A percentile compares a stretch with the other conserved stretches of the same genome.
These are phyloP conservation scores for Drosophila miranda DNA, from an alignment of 1,140 invertebrate genomes.

Conservation along the genomic window DNA sequence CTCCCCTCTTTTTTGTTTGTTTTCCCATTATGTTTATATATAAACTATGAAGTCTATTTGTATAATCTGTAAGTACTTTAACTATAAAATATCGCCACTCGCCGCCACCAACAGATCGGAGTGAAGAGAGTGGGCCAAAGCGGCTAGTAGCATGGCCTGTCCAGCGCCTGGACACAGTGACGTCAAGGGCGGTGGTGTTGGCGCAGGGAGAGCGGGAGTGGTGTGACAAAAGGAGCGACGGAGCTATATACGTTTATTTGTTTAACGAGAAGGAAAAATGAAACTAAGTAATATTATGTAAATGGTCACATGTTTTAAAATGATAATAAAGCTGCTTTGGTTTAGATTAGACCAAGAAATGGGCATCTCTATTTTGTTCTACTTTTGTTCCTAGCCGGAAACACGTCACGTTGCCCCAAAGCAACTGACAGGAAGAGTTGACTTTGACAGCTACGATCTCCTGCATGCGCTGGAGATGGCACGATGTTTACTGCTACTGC, in stretches of 20 bases:
- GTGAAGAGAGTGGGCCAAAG: slow-evolving; percentile 7
- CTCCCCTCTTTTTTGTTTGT: background rate
- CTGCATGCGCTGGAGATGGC: too few relatives aligned
- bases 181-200: too few relatives aligned
- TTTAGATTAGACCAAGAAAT: slow-evolving; percentile 33
- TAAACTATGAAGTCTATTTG: slow-evolving; percentile 21
- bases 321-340: slow-evolving; percentile 53
- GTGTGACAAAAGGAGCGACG: background rate
- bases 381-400: too few relatives aligned
- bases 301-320: slow-evolving; percentile 64
- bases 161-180: background rate
- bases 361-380: too few relatives aligned
- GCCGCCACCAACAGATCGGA: background rate
- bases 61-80: slow-evolving; percentile 34
- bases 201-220: background rate
- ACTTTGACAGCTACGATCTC: too few relatives aligned
- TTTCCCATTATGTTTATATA: slow-evolving; percentile 5
- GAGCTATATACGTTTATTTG: slow-evolving; percentile 50
- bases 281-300: slow-evolving; percentile 64
- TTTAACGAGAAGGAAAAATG: slow-evolving; percentile 46
- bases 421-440: too few relatives aligned
- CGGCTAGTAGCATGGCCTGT: background rate
- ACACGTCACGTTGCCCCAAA: too few relatives aligned
- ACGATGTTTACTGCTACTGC: too few relatives aligned
- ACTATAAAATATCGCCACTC: slow-evolving; percentile 8